phyloP scores from a whole-genome alignment of 2,888 invertebrate species.

The Philaethria dido region DNA sequence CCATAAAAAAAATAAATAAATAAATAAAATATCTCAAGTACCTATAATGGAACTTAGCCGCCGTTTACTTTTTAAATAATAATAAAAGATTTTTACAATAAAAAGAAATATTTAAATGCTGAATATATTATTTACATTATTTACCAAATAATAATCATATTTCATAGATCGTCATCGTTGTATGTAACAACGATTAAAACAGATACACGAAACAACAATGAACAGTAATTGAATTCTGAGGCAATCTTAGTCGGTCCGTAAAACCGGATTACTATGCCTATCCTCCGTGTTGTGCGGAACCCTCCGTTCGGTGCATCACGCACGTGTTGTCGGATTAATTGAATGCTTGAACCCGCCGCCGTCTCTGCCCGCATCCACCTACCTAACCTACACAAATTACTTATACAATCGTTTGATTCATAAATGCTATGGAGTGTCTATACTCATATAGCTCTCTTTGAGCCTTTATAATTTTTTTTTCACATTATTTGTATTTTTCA shows the following conservation, averaged over 20 bases:
- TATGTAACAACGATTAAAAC: conserved; percentile 11
- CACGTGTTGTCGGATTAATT: conserved; percentile 79
- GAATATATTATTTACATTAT: too few species aligned
- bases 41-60: too few species aligned
- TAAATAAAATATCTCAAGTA: background rate
- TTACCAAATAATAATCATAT: too few species aligned
- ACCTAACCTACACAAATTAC: conserved; percentile 46
- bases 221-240: conserved; percentile 42
- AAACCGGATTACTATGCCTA: conserved; percentile 58
- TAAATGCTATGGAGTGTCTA: conserved; percentile 8
- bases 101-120: too few species aligned
- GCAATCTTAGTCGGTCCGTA: conserved; percentile 57
- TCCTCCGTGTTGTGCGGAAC: conserved; percentile 45
- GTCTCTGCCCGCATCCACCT: conserved; percentile 37
- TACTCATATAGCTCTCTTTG: background rate
- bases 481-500: conserved; percentile 65
- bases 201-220: conserved; percentile 27
- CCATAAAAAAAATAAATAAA: too few species aligned
- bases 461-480: conserved; percentile 57
- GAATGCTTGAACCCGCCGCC: conserved; percentile 61
- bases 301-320: conserved; percentile 62
- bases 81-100: too few species aligned
- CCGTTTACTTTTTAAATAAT: too few species aligned
- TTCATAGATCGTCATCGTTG: too few species aligned
- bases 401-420: conserved; percentile 47